phyloP scores from a whole-genome alignment of 2,797 vertebrate genomes.

The Mycteria americana region DNA sequence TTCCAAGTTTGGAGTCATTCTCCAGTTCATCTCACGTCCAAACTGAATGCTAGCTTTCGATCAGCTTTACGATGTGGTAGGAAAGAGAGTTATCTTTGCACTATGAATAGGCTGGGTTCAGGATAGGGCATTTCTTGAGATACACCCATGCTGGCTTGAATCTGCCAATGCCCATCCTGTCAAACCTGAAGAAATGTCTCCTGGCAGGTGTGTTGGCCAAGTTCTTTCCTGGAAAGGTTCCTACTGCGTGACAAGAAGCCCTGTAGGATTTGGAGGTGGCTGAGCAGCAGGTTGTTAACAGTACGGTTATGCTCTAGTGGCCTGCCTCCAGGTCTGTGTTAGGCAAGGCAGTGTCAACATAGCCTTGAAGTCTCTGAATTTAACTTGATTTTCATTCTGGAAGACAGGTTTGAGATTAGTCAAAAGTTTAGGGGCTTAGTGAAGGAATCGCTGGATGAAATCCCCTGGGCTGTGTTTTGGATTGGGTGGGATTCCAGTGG shows the following conservation, averaged over 20 bases:
- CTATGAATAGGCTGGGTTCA: not conserved
- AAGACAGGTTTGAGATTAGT: not conserved
- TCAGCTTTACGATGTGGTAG: not conserved
- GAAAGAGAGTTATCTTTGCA: not conserved
- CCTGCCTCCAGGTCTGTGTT: not conserved
- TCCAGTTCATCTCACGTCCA: not conserved
- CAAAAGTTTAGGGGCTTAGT: not conserved
- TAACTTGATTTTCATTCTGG: not conserved
- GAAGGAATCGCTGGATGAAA: not conserved
- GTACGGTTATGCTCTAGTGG: not conserved
- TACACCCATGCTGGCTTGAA: not conserved
- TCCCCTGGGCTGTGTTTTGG: not conserved
- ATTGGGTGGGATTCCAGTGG: not conserved
- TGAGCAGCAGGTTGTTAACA: not conserved
- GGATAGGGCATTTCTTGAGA: not conserved
- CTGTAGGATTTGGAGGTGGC: not conserved
- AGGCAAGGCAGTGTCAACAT: not conserved
- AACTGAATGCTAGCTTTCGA: not conserved
- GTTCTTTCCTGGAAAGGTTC: not conserved
- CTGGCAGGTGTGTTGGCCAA: not conserved
- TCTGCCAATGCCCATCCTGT: rapidly evolving
- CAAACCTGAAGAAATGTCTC: not conserved
- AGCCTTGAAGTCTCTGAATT: not conserved
- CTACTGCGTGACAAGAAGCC: not conserved
- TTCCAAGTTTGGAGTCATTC: not conserved